phyloP scores from a whole-genome alignment of 2,888 invertebrate species.

The Panorpa germanica region DNA sequence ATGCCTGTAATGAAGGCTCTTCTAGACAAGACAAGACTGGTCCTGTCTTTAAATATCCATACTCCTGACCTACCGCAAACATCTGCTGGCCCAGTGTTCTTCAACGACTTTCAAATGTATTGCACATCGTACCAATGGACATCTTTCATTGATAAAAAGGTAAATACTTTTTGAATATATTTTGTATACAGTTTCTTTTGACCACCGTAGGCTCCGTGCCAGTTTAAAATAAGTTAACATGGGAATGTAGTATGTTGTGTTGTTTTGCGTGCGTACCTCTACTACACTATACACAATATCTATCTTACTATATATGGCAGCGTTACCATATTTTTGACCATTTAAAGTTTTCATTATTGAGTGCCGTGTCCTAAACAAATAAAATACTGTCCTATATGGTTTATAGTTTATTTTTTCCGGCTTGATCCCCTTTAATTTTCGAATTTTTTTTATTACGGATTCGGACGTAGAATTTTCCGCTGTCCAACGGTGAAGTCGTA shows the following conservation, averaged over 20 bases:
- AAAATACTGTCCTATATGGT: too few species aligned
- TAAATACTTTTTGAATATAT: conserved; percentile 16
- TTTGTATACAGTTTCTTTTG: not conserved
- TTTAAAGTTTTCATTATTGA: too few species aligned
- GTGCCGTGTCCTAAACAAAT: too few species aligned
- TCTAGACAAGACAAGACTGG: conserved; percentile 27
- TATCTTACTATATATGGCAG: too few species aligned
- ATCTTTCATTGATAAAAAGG: conserved; percentile 29
- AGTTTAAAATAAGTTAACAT: not conserved
- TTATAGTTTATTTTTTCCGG: too few species aligned
- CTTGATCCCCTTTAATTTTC: too few species aligned
- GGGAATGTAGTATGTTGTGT: not conserved
- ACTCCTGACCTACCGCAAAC: conserved; percentile 30
- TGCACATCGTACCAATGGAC: conserved; percentile 33
- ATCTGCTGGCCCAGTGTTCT: conserved; percentile 33
- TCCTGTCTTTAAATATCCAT: conserved; percentile 21
- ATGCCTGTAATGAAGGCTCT: conserved; percentile 40
- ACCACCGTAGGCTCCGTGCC: not conserved
- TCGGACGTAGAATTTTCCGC: too few species aligned
- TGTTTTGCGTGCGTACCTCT: not conserved
- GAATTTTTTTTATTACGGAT: too few species aligned
- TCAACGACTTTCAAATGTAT: conserved; percentile 36
- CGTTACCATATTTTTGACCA: too few species aligned
- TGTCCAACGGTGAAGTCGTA: too few species aligned
- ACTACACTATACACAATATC: conserved; percentile 3